Evolutionary conservation across 1,140 invertebrate genomes (phyloP).

Genomic region (Ips typographus): DNA sequence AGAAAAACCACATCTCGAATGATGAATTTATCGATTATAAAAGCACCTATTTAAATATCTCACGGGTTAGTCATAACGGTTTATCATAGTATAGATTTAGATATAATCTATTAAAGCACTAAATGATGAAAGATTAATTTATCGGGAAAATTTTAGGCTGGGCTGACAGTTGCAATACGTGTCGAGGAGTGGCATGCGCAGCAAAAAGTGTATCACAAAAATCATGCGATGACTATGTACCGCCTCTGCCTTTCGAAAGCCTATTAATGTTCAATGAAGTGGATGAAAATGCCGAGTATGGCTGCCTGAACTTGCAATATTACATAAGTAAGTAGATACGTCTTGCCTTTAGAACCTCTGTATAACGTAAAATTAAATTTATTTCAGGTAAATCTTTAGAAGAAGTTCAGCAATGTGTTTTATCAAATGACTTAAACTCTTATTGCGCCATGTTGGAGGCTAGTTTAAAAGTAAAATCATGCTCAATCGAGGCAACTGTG

Average conservation of each 20-base stretch:
- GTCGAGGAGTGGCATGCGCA: conserved; percentile 3
- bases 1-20: no score
- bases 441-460: conserved; percentile 8
- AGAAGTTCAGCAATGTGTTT: conserved; percentile 8
- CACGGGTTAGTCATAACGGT: no score
- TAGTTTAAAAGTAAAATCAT: background rate
- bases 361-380: background rate
- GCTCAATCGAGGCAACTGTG: background rate
- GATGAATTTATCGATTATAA: no score
- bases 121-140: no score
- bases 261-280: background rate
- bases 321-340: conserved; percentile 12
- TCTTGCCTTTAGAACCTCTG: no score
- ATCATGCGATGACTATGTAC: background rate
- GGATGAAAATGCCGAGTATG: conserved; percentile 5
- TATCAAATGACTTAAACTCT: conserved; percentile 9
- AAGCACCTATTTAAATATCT: no score
- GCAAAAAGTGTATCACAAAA: background rate
- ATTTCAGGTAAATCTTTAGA: conserved; percentile 11
- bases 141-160: no score
- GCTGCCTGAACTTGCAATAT: conserved; percentile 21
- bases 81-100: no score
- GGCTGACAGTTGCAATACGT: conserved; percentile 15
- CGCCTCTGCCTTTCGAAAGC: conserved; percentile 13
- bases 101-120: no score